Evolutionary conservation across 2,888 invertebrate genomes (phyloP).

Genomic region (Lobophora halterata): DNA sequence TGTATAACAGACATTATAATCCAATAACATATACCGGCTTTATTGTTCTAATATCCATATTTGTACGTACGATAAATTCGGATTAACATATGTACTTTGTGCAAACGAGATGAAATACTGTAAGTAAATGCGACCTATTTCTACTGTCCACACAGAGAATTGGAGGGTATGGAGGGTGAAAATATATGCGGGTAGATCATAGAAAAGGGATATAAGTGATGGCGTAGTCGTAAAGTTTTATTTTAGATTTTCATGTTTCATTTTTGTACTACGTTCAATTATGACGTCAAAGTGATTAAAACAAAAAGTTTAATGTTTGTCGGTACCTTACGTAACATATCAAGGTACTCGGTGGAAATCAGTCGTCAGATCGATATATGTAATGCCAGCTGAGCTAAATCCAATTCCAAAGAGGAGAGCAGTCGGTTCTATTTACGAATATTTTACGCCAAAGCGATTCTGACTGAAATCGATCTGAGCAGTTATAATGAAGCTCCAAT

Average conservation of each 20-base stretch:
- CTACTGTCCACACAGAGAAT: too few species aligned
- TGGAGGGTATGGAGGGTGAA: too few species aligned
- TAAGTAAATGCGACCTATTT: conserved; percentile 5
- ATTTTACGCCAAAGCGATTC: conserved; percentile 13
- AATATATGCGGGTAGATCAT: conserved; percentile 8
- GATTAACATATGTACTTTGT: conserved; percentile 11
- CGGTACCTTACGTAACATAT: too few species aligned
- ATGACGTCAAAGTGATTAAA: too few species aligned
- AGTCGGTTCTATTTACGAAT: conserved; percentile 21
- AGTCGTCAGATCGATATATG: conserved; percentile 6
- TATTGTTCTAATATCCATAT: conserved; percentile 11
- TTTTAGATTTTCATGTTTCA: too few species aligned
- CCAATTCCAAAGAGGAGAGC: conserved; percentile 15
- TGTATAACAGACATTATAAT: conserved; percentile 4
- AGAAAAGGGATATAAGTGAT: too few species aligned
- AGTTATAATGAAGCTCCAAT: conserved; percentile 7
- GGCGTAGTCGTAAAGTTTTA: too few species aligned
- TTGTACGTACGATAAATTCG: conserved; percentile 9
- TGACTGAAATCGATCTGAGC: conserved; percentile 3
- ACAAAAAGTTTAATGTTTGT: too few species aligned
- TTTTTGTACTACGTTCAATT: too few species aligned
- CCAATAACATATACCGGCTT: conserved; percentile 1
- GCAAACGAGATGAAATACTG: conserved; percentile 8
- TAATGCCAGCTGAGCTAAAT: conserved; percentile 19
- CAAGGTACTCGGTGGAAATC: not conserved